phyloP scores from a whole-genome alignment of 1,140 invertebrate genomes.

The Aphidius gifuensis region DNA sequence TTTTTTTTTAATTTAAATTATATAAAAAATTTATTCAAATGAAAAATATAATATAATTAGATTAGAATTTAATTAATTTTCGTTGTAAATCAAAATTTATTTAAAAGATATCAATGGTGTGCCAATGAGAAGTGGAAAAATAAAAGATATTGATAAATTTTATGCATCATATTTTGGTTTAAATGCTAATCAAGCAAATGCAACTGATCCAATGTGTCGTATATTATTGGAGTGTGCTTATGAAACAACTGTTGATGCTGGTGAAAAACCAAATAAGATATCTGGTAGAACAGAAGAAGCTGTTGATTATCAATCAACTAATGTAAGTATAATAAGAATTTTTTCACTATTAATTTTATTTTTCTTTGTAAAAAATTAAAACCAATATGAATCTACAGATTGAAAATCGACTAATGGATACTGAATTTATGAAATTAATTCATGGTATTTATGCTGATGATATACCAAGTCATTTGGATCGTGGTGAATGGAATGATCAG shows the following conservation, averaged over 20 bases:
- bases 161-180: constrained; percentile 81
- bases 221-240: constrained; percentile 80
- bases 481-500: constrained; percentile 60
- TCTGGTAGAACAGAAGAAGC: constrained; percentile 72
- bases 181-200: constrained; percentile 77
- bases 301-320: constrained; percentile 65
- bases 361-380: too few relatives aligned
- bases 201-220: constrained; percentile 86
- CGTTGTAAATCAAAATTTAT: neutral
- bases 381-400: too few relatives aligned
- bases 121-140: constrained; percentile 72
- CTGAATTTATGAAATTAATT: constrained; percentile 57
- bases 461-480: constrained; percentile 60
- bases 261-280: constrained; percentile 54
- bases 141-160: constrained; percentile 77
- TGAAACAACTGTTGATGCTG: constrained; percentile 88
- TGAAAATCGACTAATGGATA: constrained; percentile 56
- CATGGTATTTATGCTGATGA: constrained; percentile 57
- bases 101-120: constrained; percentile 63
- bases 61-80: neutral
- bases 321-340: constrained; percentile 44
- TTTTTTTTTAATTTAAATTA: too few relatives aligned
- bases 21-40: constrained; percentile 40
- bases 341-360: too few relatives aligned
- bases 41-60: neutral